A percentile compares a stretch with the other conserved stretches of the same genome.
Conservation (phyloP, 2,797 vertebrate genomes). For the Enteromius treurensis region DNA sequence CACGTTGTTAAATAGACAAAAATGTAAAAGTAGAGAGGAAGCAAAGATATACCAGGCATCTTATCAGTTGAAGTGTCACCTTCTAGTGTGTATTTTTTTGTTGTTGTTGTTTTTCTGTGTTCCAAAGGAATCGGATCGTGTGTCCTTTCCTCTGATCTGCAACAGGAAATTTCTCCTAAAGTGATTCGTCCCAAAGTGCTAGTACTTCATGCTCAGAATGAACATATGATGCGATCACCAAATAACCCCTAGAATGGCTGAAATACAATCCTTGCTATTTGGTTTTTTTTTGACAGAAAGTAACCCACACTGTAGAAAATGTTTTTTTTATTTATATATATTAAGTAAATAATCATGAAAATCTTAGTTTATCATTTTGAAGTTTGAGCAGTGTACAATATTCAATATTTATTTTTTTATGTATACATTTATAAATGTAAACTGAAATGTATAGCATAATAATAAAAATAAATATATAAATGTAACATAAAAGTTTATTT, state of each 20-base stretch:
- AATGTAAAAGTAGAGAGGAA: slow-evolving; percentile 21
- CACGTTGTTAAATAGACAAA: neutral
- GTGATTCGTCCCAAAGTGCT: slow-evolving; percentile 28
- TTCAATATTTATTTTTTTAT: neutral
- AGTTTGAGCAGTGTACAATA: neutral
- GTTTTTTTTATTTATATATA: too few species aligned
- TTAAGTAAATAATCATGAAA: too few species aligned
- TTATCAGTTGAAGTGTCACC: slow-evolving; percentile 43
- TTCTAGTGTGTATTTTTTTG: neutral
- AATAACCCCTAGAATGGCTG: slow-evolving; percentile 4
- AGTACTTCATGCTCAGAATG: slow-evolving; percentile 32
- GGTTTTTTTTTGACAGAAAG: slow-evolving; percentile 30
- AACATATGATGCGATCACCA: slow-evolving; percentile 17
- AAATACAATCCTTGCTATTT: slow-evolving; percentile 18
- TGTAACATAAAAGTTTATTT: neutral
- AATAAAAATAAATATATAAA: neutral
- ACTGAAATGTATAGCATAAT: too few species aligned
- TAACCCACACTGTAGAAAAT: neutral
- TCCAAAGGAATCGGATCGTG: slow-evolving; percentile 27
- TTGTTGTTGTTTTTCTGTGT: slow-evolving; percentile 7
- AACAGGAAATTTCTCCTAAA: slow-evolving; percentile 42
- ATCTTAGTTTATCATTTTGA: neutral
- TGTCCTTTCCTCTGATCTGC: slow-evolving; percentile 22
- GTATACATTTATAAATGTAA: too few species aligned
- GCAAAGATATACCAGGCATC: slow-evolving; percentile 4